phyloP scores from a whole-genome alignment of 64 coral and sea anemone species.

The Platygyra sinensis region DNA sequence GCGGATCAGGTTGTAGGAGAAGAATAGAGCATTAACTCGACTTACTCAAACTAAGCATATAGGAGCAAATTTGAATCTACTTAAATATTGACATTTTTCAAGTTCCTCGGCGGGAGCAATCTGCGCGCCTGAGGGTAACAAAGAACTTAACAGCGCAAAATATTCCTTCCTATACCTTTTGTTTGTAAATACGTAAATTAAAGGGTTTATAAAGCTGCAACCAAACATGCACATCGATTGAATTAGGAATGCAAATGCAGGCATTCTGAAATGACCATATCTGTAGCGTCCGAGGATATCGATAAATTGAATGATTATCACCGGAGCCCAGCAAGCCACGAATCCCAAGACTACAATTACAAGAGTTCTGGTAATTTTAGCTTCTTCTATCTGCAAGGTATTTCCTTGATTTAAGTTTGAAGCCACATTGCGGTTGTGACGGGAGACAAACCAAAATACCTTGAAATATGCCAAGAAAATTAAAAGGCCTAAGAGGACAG shows the following conservation, averaged over 20 bases:
- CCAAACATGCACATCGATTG: too few species aligned
- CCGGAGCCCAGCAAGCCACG: background rate
- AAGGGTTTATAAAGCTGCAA: too few species aligned
- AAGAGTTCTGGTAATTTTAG: background rate
- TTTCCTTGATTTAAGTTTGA: background rate
- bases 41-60: too few species aligned
- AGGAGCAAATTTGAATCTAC: too few species aligned
- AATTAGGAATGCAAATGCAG: background rate
- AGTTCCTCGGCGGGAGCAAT: background rate
- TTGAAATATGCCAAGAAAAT: background rate
- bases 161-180: background rate
- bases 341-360: background rate
- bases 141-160: background rate
- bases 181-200: background rate
- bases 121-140: background rate
- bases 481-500: background rate
- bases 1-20: too few species aligned
- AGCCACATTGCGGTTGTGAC: background rate
- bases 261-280: background rate
- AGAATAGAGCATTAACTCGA: too few species aligned
- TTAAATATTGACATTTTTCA: too few species aligned
- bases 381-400: background rate
- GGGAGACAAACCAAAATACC: background rate
- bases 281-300: background rate
- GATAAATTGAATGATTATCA: background rate